phyloP scores from a whole-genome alignment of 2,797 vertebrate genomes.

The Erithacus rubecula region DNA sequence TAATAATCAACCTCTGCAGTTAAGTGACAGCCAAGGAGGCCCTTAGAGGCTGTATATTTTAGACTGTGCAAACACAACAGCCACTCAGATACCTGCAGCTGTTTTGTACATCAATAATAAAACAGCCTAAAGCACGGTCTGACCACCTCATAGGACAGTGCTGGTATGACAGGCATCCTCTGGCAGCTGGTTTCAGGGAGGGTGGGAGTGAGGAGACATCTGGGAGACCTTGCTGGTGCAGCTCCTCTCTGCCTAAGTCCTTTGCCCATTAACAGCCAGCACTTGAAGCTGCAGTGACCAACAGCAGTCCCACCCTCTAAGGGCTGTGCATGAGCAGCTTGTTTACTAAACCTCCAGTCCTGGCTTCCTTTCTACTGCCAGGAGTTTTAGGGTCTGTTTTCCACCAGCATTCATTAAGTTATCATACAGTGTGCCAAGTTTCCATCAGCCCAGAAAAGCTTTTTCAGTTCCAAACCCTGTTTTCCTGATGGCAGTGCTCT shows the following conservation, averaged over 20 bases:
- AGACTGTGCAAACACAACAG: background rate
- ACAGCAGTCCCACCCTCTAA: background rate
- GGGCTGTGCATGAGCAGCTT: background rate
- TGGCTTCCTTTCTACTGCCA: slow-evolving; percentile 1
- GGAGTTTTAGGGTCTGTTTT: slow-evolving; percentile 38
- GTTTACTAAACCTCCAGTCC: slow-evolving; percentile 26
- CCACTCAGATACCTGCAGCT: background rate
- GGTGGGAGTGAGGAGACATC: background rate
- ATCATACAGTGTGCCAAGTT: slow-evolving; percentile 38
- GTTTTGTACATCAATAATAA: background rate
- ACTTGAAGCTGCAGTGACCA: background rate
- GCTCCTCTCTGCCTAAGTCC: background rate
- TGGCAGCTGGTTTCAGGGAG: rapidly evolving
- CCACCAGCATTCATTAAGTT: slow-evolving; percentile 47
- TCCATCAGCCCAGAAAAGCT: slow-evolving; percentile 49
- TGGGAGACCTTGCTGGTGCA: background rate
- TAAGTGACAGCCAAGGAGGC: background rate
- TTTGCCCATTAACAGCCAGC: background rate
- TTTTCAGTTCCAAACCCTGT: slow-evolving; percentile 40
- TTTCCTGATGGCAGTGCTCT: slow-evolving; percentile 5
- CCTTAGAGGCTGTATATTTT: background rate
- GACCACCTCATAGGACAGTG: background rate
- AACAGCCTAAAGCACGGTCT: background rate
- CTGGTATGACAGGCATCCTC: background rate
- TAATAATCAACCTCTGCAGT: background rate